Evolutionary conservation across 2,797 vertebrate species (phyloP).

Genomic region (Sebastes cheni): DNA sequence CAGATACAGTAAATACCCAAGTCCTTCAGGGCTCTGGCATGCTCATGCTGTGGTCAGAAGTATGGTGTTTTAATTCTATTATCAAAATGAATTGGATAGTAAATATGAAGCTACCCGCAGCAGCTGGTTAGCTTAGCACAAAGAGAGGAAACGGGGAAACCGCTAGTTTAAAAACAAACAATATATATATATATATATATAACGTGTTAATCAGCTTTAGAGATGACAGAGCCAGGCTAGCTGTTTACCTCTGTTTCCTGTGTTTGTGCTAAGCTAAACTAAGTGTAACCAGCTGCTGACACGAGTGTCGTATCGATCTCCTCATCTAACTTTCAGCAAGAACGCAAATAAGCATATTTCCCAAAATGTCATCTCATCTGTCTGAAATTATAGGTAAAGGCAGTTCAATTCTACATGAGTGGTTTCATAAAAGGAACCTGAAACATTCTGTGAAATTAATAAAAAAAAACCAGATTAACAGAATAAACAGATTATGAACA

Average conservation of each 20-base stretch:
- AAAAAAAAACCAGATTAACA: slow-evolving; percentile 11
- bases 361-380: slow-evolving; percentile 8
- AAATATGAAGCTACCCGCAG: not conserved
- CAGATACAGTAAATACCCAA: not conserved
- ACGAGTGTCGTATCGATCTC: not conserved
- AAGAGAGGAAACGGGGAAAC: not conserved
- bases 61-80: not conserved
- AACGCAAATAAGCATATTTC: not conserved
- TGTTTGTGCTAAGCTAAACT: not conserved
- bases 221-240: not conserved
- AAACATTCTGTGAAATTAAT: slow-evolving; percentile 43
- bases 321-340: not conserved
- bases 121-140: not conserved
- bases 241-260: not conserved
- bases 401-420: not conserved
- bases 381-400: not conserved
- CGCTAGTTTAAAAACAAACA: not conserved
- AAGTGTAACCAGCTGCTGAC: not conserved
- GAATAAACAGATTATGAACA: slow-evolving; percentile 40
- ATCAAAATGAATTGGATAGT: not conserved
- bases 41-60: not conserved
- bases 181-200: not conserved
- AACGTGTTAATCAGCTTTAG: not conserved
- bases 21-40: not conserved
- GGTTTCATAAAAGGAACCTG: not conserved